Evolutionary conservation across 1,140 invertebrate genomes (phyloP), one percentile per base, ranked within the genome.

Genomic region (Notospermus geniculatus): DNA sequence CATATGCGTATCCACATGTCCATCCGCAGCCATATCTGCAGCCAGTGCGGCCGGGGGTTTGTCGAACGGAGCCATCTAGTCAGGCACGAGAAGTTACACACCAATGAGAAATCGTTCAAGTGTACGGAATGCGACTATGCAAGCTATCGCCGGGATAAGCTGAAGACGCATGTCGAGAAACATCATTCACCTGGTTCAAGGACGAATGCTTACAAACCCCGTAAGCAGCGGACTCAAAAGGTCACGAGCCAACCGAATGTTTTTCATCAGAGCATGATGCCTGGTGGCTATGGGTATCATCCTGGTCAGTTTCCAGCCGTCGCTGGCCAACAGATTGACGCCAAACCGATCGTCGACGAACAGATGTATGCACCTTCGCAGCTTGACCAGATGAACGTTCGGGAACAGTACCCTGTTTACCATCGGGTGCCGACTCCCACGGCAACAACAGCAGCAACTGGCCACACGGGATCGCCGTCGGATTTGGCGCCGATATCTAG

Each of bases 21-120:
- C 29, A 84, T 87, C 25, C 77, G 87, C n/a, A 84, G 84, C 9
- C 86, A 87, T 76, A 79, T 82, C 23, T 89, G 88, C 72, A 72
- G 78, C 36, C 81, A 83, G 17, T 89, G 88, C 75, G 84, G 85
- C 2, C 82, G 87, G 54, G 83, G 83, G 11, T 89, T 89, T 66
- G 84, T 88, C 65, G 88, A 89, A 70, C 87, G 86, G 64, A 86
- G 85, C 54, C 88, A 89, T 76, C 73, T 89, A 22, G 84, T 84
- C 17, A 71, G 85, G 17, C 88, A 89, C 72, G 85, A 88, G 69
- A 75, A 85, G 32, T 87, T 88, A 54, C 88, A 89, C 76, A 75
- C 86, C 2, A 82, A 84, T 60, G 85, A 86, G 46, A 84, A 86
- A 68, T 84, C 85, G 2, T 81, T 78, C 67, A 75, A 75, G 54